Base-by-base conservation (phyloP, 2,797 vertebrate genomes). In the Microctenopoma stevenorrisi region DNA sequence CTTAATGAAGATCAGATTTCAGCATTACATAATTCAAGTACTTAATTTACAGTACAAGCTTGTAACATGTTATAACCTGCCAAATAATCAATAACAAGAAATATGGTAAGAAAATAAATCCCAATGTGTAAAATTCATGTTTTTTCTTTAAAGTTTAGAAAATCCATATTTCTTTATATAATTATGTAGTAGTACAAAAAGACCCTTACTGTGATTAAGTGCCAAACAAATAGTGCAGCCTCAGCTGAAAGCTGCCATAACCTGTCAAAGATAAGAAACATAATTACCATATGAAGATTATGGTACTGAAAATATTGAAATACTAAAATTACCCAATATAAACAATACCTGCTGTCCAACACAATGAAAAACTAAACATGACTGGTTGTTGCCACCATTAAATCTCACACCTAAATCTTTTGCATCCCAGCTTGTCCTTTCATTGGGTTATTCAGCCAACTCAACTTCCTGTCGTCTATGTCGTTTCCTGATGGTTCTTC, bases 271-370 rank as follows among this genome's bases (percentile, higher is more conserved):
- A 63, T 49, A 55, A 84, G 70, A 74, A 69, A 57, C 35, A 48
- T 76, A 72, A 82, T 78, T 64, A 80, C 59, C 69, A 71, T 62
- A 64, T 66, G 52, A 81, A 85, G 54, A 71, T 78, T 43, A 59
- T 73, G 65, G 61, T 28, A 56, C 18, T 22, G 48, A 60, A 68
- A 63, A 16, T 7, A 56, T 37, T 35, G 56, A 68, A 83, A 74
- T 22, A 26, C 28, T 28, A 18, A 56, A 35, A 4, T 10, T 48
- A 13, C 37, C 13, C 43, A 10, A 7, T 40, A 42, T 26, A 0
- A 10, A 7, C 12, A 18, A 33, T 26, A 33, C 15, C 25, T 16
- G 9, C 28, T 15, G 4, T 6, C 1, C 42, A 53, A 37, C 5
- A 22, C 15, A 38, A 18, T 25, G 16, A 37, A 33, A 33, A 48